Evolutionary conservation across 2,797 vertebrate genomes (phyloP), one percentile per base, ranked within the genome.

Genomic region (Hylomyscus alleni): DNA sequence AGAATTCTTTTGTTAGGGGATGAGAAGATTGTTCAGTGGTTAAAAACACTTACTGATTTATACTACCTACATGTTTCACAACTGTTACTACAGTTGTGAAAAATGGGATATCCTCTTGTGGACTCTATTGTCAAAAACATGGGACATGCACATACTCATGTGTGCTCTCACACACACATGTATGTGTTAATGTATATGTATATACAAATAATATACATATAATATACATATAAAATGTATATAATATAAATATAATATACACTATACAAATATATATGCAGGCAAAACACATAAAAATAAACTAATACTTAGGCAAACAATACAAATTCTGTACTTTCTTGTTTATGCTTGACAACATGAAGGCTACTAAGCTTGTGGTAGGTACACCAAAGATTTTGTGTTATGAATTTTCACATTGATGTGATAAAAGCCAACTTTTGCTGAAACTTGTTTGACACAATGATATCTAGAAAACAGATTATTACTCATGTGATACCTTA

Each of bases 131-230:
- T 3, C 11, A 85, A 1, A 85, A 40, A 62, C 11, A 8, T 9
- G 34, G 34, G 6, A n/a, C 15, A 10, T n/a, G 34, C 6, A 72
- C 34, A 72, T n/a, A 3, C 8, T 3, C 17, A 20, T 2, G 1
- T 9, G 5, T 34, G 31, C 65, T 34, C 31, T 15, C 67, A 37
- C 15, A 19, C 17, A 72, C n/a, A 37, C 17, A 67, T 34, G 29
- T 34, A 4, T 15, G 11, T 67, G 5, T 34, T 2, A 3, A 29
- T 34, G 11, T 12, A 67, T 15, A 67, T 34, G 14, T 31, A 67
- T 34, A 67, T 67, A 31, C 26, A 31, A 24, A 60, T 60, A 24
- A 24, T 65, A 62, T 60, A 24, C 58, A 24, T 24, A 60, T 60
- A 26, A 26, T 65, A 62, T 60, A 24, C 58, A 60, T 24, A 60